Conservation (phyloP, 2,888 invertebrate species). For the Lamproptera curius region DNA sequence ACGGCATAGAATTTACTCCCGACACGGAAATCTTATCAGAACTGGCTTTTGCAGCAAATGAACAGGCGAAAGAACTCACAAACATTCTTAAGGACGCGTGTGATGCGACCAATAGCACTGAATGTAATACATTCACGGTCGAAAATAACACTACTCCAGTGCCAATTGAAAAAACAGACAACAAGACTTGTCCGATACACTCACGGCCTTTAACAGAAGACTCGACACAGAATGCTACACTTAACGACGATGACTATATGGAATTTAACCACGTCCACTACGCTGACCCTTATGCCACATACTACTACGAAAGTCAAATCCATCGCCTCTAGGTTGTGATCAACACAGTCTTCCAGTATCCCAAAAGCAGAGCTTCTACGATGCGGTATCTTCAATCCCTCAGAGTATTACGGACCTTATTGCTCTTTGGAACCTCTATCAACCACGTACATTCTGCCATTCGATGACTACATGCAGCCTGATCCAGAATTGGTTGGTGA, state of each 20-base stretch:
- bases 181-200: slow-evolving; percentile 38
- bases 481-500: slow-evolving; percentile 61
- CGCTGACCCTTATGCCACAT: slow-evolving; percentile 18
- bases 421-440: slow-evolving; percentile 48
- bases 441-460: slow-evolving; percentile 37
- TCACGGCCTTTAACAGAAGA: slow-evolving; percentile 32
- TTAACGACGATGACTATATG: slow-evolving; percentile 23
- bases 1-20: slow-evolving; percentile 59
- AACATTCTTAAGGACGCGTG: slow-evolving; percentile 49
- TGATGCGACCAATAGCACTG: slow-evolving; percentile 39
- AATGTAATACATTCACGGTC: slow-evolving; percentile 23
- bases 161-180: slow-evolving; percentile 26
- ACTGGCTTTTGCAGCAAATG: slow-evolving; percentile 54
- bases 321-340: slow-evolving; percentile 38
- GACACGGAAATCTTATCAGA: slow-evolving; percentile 62
- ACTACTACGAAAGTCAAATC: slow-evolving; percentile 50
- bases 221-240: background rate
- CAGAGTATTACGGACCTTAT: slow-evolving; percentile 41
- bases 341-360: slow-evolving; percentile 41
- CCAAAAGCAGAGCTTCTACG: slow-evolving; percentile 53
- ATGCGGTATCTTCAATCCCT: slow-evolving; percentile 48
- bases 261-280: slow-evolving; percentile 31
- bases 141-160: slow-evolving; percentile 12
- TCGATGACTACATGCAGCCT: slow-evolving; percentile 42
- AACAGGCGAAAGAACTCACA: slow-evolving; percentile 57